These are phyloP conservation scores for Dendrolimus punctatus DNA, from an alignment of 1,140 invertebrate genomes.

Conservation along the genomic window DNA sequence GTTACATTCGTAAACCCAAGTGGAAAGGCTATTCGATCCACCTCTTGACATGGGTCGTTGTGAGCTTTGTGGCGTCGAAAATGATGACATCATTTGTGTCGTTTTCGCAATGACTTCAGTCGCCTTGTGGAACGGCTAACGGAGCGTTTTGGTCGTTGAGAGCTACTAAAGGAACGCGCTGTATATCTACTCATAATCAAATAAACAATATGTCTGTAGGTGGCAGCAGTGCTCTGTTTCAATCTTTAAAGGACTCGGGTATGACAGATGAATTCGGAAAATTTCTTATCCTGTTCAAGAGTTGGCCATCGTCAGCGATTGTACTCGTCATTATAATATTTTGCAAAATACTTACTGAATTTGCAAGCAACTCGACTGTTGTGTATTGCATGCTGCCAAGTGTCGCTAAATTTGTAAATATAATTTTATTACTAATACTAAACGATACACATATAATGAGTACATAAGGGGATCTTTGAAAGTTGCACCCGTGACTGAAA, in stretches of 20 bases:
- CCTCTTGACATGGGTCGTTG: too few species aligned
- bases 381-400: slow-evolving; percentile 76
- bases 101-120: too few species aligned
- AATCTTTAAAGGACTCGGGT: slow-evolving; percentile 28
- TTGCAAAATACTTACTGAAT: slow-evolving; percentile 73
- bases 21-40: too few species aligned
- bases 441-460: not conserved
- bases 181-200: not conserved
- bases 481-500: too few species aligned
- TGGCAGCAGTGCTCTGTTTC: slow-evolving; percentile 29
- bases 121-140: too few species aligned
- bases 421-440: not conserved
- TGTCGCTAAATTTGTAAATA: slow-evolving; percentile 74
- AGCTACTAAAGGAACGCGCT: not conserved
- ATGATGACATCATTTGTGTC: too few species aligned
- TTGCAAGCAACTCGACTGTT: slow-evolving; percentile 75
- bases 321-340: slow-evolving; percentile 44
- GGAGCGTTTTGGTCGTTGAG: not conserved
- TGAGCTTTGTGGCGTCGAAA: too few species aligned
- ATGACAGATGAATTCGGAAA: slow-evolving; percentile 40
- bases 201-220: slow-evolving; percentile 14
- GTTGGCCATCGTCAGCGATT: slow-evolving; percentile 28
- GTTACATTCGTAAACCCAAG: too few species aligned
- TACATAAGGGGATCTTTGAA: too few species aligned
- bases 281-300: slow-evolving; percentile 25